phyloP scores from a whole-genome alignment of 1,140 invertebrate species.

The Pseudachorutes palmiensis region DNA sequence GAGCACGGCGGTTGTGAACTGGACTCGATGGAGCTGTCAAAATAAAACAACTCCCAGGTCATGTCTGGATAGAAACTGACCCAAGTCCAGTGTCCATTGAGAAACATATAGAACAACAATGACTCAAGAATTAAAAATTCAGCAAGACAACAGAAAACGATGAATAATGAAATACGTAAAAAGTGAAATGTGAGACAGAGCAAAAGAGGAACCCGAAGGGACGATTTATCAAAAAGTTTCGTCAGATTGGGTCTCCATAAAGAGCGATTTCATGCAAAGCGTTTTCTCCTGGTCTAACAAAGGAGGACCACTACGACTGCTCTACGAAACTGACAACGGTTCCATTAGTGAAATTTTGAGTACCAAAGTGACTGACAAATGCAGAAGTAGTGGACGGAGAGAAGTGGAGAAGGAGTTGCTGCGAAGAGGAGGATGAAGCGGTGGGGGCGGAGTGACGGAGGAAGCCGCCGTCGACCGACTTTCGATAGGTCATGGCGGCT shows the following conservation, averaged over 20 bases:
- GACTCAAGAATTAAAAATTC: no score
- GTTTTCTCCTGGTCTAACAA: neutral
- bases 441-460: neutral
- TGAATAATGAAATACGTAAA: neutral
- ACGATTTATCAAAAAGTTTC: no score
- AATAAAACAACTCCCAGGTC: slow-evolving; percentile 5
- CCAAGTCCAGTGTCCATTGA: no score
- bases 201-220: neutral
- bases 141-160: no score
- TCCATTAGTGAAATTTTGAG: neutral
- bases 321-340: neutral
- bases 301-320: neutral
- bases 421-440: slow-evolving; percentile 5
- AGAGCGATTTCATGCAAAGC: no score
- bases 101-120: no score
- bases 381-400: slow-evolving; percentile 19
- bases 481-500: neutral
- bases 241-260: no score
- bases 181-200: neutral
- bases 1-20: slow-evolving; percentile 60
- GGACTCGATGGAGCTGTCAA: slow-evolving; percentile 75
- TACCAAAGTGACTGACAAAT: slow-evolving; percentile 37
- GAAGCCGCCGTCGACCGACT: neutral
- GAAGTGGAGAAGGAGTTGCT: slow-evolving; percentile 30
- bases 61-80: neutral